A percentile compares a stretch with the other conserved stretches of the same genome.
Evolutionary conservation across 2,797 vertebrate genomes (phyloP).

Genomic region (Dermochelys coriacea): DNA sequence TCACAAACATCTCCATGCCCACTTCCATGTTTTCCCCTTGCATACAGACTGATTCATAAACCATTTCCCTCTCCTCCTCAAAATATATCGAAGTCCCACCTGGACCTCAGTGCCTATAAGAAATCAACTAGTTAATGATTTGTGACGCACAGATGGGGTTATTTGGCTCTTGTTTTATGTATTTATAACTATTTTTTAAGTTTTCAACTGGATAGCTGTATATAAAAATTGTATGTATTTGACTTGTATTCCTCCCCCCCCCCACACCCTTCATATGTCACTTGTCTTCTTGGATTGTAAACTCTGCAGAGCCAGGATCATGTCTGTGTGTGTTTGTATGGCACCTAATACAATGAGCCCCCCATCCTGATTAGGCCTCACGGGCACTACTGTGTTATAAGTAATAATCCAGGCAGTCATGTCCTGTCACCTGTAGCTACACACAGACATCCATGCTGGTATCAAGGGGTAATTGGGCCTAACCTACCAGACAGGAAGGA

Average conservation of each 20-base stretch:
- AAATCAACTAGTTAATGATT: neutral
- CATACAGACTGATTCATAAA: neutral
- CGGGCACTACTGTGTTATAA: neutral
- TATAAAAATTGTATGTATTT: neutral
- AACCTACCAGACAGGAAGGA: neutral
- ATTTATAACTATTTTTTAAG: neutral
- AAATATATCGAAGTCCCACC: neutral
- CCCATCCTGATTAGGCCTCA: neutral
- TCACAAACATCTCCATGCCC: neutral
- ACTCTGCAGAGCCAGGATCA: neutral
- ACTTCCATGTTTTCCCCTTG: neutral
- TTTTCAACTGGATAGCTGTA: neutral
- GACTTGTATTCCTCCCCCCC: neutral
- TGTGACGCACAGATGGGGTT: accelerated
- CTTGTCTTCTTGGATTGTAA: neutral
- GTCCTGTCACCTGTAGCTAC: neutral
- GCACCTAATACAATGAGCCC: neutral
- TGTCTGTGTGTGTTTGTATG: neutral
- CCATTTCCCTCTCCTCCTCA: neutral
- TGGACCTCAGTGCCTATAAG: neutral
- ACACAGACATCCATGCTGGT: neutral
- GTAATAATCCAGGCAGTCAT: neutral
- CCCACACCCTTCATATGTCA: neutral
- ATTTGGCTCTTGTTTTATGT: neutral
- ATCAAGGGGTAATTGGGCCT: neutral